Conservation (phyloP, 2,888 invertebrate genomes). For the Chamaedrilus cognettii region DNA sequence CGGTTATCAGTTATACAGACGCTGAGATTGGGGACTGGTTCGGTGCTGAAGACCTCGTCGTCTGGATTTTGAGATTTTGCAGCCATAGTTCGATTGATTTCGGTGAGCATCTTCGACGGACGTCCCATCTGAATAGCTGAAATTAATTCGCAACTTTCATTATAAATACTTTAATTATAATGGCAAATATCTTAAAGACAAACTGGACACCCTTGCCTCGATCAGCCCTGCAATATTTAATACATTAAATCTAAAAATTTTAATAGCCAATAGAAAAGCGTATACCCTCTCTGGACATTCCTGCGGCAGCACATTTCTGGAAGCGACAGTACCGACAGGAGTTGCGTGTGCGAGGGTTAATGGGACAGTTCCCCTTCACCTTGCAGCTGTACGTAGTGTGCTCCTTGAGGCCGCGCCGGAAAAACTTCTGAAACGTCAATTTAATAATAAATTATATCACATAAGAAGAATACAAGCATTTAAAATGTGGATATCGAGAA, state of each 20-base stretch:
- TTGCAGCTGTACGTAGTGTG: slow-evolving; percentile 31
- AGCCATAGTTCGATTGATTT: not conserved
- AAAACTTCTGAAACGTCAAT: slow-evolving; percentile 29
- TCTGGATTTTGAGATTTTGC: not conserved
- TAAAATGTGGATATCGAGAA: no score
- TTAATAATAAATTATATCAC: no score
- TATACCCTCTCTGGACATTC: slow-evolving; percentile 35
- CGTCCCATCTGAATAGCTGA: slow-evolving; percentile 7
- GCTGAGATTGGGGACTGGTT: no score
- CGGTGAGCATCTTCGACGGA: not conserved
- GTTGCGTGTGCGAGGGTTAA: slow-evolving; percentile 33
- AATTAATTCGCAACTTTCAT: not conserved
- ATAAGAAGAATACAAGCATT: no score
- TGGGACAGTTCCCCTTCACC: slow-evolving; percentile 12
- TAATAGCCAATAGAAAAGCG: no score
- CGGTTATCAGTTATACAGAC: no score
- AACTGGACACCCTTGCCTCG: no score
- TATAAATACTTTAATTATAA: no score
- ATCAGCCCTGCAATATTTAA: no score
- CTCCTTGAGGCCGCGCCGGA: slow-evolving; percentile 32
- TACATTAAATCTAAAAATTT: no score
- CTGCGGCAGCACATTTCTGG: slow-evolving; percentile 26
- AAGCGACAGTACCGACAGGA: slow-evolving; percentile 33
- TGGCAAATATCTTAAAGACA: no score
- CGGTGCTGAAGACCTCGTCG: no score